Evolutionary conservation across 2,113 vertebrate species (phyloP), one percentile per base, ranked within the genome.

Genomic region (Labrus mixtus): DNA sequence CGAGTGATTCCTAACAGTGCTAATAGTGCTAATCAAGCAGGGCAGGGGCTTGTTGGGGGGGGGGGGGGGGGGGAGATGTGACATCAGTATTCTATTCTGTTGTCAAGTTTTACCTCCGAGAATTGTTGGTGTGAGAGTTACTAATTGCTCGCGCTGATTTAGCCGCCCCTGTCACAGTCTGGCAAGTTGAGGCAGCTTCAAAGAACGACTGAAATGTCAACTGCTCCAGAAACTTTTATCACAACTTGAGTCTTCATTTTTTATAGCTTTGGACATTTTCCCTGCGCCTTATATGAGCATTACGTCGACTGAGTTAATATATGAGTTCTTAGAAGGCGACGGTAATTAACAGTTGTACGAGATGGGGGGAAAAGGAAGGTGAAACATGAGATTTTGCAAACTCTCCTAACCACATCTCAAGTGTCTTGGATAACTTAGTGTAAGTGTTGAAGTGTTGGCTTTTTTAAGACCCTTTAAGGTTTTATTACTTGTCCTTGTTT

Each of bases 21-120:
- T 89, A 76, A 77, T 80, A 72, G 77, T 61, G 56, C 64, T 81
- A 85, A 79, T 81, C 81, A 87, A 72, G 72, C 67, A 22, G 65
- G 36, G 64, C 69, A 69, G 48, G 16, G 67, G 69, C 78, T 41
- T 29, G n/a, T n/a, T n/a, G n/a, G n/a, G n/a, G n/a, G n/a, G n/a
- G 53, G 56, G 78, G 23, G 55, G 29, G 53, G 56, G 78, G 23
- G 55, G 29, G 20, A 70, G 72, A 76, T 51, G 50, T 68, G 69
- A 43, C 64, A 66, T 64, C 60, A 10, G 46, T 75, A 60, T 75
- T 19, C 17, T 62, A 73, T 77, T 79, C 63, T 68, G 68, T 70
- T 86, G 76, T 87, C 78, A 85, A 74, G 19, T 66, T 65, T 51
- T 66, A 67, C 78, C 69, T 71, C 12, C 66, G 78, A 79, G 82